Evolutionary conservation across 2,113 vertebrate genomes (phyloP).

Genomic region (Grantiella picta): DNA sequence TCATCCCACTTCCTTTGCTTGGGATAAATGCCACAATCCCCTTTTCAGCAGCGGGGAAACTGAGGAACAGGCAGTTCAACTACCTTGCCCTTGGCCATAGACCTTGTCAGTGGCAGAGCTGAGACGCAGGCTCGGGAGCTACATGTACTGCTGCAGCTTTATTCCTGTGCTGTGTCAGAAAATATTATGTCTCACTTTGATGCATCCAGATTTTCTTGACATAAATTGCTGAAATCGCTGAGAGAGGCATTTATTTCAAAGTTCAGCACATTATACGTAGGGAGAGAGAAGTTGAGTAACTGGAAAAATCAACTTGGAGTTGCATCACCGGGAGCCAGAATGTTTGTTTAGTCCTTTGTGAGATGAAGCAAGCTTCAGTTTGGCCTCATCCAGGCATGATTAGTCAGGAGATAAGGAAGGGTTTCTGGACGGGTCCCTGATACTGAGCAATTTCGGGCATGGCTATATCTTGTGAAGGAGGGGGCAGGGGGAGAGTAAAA

Average conservation of each 20-base stretch:
- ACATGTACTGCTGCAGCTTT: slow-evolving; percentile 23
- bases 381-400: slow-evolving; percentile 50
- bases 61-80: background rate
- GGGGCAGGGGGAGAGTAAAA: background rate
- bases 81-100: slow-evolving; percentile 36
- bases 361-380: slow-evolving; percentile 58
- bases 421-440: background rate
- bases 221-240: slow-evolving; percentile 61
- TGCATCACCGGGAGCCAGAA: slow-evolving; percentile 51
- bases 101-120: background rate
- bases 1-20: background rate
- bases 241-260: slow-evolving; percentile 64
- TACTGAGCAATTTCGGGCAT: background rate
- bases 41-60: background rate
- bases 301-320: slow-evolving; percentile 66
- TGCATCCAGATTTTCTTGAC: slow-evolving; percentile 64
- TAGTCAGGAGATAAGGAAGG: slow-evolving; percentile 45
- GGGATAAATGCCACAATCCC: background rate
- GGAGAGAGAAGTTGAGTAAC: slow-evolving; percentile 59
- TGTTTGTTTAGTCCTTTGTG: slow-evolving; percentile 67
- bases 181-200: slow-evolving; percentile 48
- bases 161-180: slow-evolving; percentile 54
- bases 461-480: background rate
- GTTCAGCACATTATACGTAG: slow-evolving; percentile 33
- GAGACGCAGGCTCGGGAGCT: background rate